Conservation (phyloP, 1,140 invertebrate genomes). For the Conus betulinus region DNA sequence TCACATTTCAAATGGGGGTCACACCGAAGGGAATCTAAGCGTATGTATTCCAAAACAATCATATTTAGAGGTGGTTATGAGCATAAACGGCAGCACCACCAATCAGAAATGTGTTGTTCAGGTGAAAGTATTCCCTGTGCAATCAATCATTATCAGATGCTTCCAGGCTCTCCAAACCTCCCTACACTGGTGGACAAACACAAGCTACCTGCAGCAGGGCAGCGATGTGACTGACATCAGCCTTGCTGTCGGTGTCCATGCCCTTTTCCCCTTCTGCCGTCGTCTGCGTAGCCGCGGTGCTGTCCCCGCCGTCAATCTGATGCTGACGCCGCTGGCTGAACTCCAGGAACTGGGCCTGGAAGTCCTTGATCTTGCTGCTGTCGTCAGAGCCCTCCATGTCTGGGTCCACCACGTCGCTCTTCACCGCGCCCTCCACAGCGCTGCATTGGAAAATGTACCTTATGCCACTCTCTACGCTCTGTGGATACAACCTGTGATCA, state of each 20-base stretch:
- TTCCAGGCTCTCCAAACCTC: background rate
- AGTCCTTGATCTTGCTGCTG: slow-evolving; percentile 58
- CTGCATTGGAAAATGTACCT: background rate
- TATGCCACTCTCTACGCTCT: no score
- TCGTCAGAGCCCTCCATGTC: slow-evolving; percentile 37
- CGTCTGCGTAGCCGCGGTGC: slow-evolving; percentile 68
- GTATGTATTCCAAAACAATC: no score
- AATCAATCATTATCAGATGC: no score
- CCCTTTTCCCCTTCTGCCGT: slow-evolving; percentile 50
- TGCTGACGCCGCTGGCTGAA: slow-evolving; percentile 75
- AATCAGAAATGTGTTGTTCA: no score
- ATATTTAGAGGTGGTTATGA: no score
- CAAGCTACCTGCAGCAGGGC: slow-evolving; percentile 57
- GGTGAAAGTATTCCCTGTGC: no score
- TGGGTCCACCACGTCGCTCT: slow-evolving; percentile 15
- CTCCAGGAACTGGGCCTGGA: slow-evolving; percentile 75
- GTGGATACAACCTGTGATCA: no score
- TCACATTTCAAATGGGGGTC: no score
- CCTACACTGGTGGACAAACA: background rate
- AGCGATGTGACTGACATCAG: slow-evolving; percentile 63
- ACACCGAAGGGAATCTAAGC: no score
- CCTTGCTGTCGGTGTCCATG: slow-evolving; percentile 40
- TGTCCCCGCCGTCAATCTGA: slow-evolving; percentile 68
- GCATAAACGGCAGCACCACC: no score
- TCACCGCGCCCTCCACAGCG: slow-evolving; percentile 20